Evolutionary conservation across 2,113 vertebrate genomes (phyloP), one percentile per base, ranked within the genome.

Genomic region (Urocynchramus pylzowi): DNA sequence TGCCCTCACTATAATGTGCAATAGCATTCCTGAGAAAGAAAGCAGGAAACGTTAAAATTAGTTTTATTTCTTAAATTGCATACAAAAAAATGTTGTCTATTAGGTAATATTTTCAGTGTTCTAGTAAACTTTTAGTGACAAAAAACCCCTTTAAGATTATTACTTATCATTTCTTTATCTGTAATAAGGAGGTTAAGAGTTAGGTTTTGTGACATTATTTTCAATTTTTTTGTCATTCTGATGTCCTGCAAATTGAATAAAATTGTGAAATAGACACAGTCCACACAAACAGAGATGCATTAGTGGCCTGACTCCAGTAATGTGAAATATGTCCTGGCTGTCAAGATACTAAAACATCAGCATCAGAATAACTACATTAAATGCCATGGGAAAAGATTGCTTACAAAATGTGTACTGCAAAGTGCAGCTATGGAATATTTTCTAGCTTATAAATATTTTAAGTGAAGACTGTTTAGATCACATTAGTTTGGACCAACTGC

Each of bases 361-460:
- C 47, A 73, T 44, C 49, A 78, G 60, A 90, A 86, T 35, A 95
- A 91, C 35, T 52, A 49, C 17, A 37, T 27, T 86, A 84, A 88
- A 61, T 45, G 41, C 23, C 30, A 35, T 33, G 30, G 44, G 68
- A 81, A 70, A 70, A 56, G 21, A 78, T 52, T 78, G 71, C 20
- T 96, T 93, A 59, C 54, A 86, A 85, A 91, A 65, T 37, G 17
- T 6, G 10, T 56, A 31, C 31, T 75, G 52, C 12, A 39, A 61
- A 85, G 26, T 33, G 27, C 49, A 84, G 17, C 54, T 81, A 31
- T 73, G 14, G 42, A 93, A 87, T 94, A 41, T 69, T 91, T 87
- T 93, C 33, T 71, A 20, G 33, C 76, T 92, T 44, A 87, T 94
- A 93, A 93, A 95, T 93, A 95, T 94, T 96, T 92, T 24, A 96